phyloP scores from a whole-genome alignment of 2,113 vertebrate species.

The Tangachromis dhanisi region DNA sequence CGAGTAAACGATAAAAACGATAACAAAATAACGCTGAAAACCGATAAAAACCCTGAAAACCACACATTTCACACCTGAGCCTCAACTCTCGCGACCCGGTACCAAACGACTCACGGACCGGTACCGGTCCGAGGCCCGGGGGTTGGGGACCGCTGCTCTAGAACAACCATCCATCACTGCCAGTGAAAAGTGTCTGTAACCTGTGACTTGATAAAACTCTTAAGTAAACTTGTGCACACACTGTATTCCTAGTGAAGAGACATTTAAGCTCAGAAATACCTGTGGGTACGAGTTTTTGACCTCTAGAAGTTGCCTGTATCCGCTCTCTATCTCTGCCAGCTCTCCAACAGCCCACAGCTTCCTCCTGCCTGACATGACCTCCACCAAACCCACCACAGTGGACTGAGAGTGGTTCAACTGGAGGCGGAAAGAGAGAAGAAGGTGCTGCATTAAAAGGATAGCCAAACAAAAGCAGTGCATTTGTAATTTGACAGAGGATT shows the following conservation, averaged over 20 bases:
- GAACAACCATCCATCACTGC: background rate
- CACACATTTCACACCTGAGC: no score
- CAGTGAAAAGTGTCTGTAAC: background rate
- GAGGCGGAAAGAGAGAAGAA: background rate
- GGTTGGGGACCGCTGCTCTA: background rate
- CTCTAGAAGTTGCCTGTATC: constrained; percentile 59
- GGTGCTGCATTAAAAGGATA: background rate
- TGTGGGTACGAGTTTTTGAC: constrained; percentile 74
- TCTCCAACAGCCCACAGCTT: constrained; percentile 56
- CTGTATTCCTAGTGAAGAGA: background rate
- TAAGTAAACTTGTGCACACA: background rate
- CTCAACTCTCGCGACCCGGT: no score
- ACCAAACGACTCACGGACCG: no score
- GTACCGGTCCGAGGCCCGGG: no score
- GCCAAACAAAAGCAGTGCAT: background rate
- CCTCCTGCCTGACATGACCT: constrained; percentile 57
- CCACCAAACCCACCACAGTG: constrained; percentile 48
- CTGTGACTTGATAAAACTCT: background rate
- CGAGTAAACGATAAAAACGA: no score
- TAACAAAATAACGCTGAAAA: no score
- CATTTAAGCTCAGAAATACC: constrained; percentile 44
- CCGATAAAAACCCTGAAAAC: no score
- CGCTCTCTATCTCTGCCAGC: constrained; percentile 43
- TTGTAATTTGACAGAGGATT: background rate
- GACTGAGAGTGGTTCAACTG: constrained; percentile 65